Base-by-base conservation (phyloP, 2,113 vertebrate genomes). In the Anoura caudifer region DNA sequence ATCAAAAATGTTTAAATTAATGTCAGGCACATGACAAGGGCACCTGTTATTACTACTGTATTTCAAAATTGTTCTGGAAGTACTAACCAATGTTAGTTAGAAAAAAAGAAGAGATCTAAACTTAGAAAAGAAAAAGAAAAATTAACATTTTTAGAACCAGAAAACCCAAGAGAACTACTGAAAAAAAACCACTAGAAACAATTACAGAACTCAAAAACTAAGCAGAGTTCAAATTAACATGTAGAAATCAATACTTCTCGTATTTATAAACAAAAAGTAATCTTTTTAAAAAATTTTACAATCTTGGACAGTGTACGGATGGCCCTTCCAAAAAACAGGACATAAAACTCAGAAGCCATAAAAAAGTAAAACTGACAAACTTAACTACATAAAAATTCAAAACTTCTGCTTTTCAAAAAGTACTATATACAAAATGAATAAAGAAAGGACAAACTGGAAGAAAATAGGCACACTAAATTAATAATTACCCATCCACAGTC, bases 391-490 rank as follows among this genome's bases (percentile, higher is more conserved):
- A 95, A 52, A 86, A 82, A 95, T 89, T 81, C 52, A 69, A 95
- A 92, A 84, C 45, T 81, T 88, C 70, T 54, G 0, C n/a, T 86
- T 84, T 97, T 94, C 82, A 87, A 85, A 96, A 95, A 90, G 59
- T 85, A 90, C 38, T 52, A 81, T 87, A 87, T 43, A 72, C 13
- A 91, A 88, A 88, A 38, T 61, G 24, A 85, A 95, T 59, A 69
- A 80, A 90, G 26, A 65, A 95, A 94, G 14, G 31, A 70, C 43
- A 82, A 73, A 69, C 5, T 36, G 13, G 19, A 17, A 67, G 33
- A 81, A 87, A 87, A 65, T 33, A 84, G n/a, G 24, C 84, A 13
- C 67, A 92, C 80, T 63, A 92, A 54, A 92, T 80, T 70, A 80
- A 89, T 47, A 80, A 91, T 43, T 94, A 47, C 56, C 22, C 43